phyloP scores from a whole-genome alignment of 2,888 invertebrate species.

The Stenurella melanura region DNA sequence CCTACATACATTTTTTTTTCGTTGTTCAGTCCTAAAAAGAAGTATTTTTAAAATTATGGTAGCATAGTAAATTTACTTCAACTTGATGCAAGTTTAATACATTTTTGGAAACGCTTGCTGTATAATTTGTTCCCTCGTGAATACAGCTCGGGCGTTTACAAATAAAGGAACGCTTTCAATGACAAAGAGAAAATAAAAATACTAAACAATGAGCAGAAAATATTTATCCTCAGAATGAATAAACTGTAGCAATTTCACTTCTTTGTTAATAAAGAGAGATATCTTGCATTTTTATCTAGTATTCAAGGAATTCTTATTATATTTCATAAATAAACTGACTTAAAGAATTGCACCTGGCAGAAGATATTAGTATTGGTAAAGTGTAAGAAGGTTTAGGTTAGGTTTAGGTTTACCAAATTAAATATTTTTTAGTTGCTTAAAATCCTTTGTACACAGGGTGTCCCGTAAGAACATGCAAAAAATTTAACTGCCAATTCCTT shows the following conservation, averaged over 20 bases:
- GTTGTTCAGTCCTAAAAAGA: neutral
- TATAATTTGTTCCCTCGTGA: neutral
- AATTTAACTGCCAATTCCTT: no score
- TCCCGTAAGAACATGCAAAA: no score
- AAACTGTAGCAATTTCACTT: neutral
- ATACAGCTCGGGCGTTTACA: neutral
- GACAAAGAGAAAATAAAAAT: neutral
- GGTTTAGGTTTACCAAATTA: no score
- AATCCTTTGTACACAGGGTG: no score
- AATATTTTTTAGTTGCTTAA: no score
- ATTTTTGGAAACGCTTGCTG: neutral
- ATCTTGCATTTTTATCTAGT: neutral
- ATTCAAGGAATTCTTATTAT: neutral
- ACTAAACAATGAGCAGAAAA: neutral
- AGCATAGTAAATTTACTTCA: neutral
- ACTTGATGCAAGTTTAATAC: neutral
- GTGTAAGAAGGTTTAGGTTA: no score
- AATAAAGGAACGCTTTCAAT: neutral
- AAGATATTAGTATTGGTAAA: neutral
- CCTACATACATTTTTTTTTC: no score
- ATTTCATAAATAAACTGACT: neutral
- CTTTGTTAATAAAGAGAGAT: neutral
- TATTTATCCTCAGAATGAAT: neutral
- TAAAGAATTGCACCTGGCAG: neutral
- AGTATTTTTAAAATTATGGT: neutral